phyloP scores from a whole-genome alignment of 2,888 invertebrate species.

The Standfussiana lucernea region DNA sequence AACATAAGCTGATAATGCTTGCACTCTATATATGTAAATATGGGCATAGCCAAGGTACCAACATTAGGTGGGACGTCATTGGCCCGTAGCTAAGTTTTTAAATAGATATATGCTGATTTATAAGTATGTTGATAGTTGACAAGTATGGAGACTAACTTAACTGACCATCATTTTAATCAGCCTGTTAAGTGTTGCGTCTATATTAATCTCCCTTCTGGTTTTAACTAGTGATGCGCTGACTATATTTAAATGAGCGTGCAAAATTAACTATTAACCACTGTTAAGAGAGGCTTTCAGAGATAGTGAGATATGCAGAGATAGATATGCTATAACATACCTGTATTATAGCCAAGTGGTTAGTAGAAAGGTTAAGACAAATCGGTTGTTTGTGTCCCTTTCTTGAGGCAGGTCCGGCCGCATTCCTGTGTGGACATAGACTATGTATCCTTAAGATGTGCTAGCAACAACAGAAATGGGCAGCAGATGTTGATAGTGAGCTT shows the following conservation, averaged over 20 bases:
- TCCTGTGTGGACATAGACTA: slow-evolving; percentile 45
- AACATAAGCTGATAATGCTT: not conserved
- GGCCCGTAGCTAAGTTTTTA: not conserved
- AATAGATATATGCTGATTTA: not conserved
- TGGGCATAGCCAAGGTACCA: not conserved
- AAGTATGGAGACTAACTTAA: not conserved
- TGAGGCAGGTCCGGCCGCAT: slow-evolving; percentile 56
- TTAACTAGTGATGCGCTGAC: not conserved
- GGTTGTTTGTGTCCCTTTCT: slow-evolving; percentile 54
- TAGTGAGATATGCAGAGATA: slow-evolving; percentile 11
- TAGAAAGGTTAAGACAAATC: slow-evolving; percentile 58
- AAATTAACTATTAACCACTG: not conserved
- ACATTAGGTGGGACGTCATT: not conserved
- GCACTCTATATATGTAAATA: not conserved
- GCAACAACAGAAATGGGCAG: not conserved
- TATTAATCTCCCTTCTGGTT: slow-evolving; percentile 7
- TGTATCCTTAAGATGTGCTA: slow-evolving; percentile 7
- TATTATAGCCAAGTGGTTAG: slow-evolving; percentile 44
- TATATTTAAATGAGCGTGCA: not conserved
- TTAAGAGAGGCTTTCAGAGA: not conserved
- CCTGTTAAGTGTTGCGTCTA: not conserved
- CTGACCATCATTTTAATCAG: not conserved
- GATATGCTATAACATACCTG: slow-evolving; percentile 3
- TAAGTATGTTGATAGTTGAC: not conserved
- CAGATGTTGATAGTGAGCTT: too few species aligned